Conservation (phyloP, 2,797 vertebrate genomes). For the Adelosebastes latens region DNA sequence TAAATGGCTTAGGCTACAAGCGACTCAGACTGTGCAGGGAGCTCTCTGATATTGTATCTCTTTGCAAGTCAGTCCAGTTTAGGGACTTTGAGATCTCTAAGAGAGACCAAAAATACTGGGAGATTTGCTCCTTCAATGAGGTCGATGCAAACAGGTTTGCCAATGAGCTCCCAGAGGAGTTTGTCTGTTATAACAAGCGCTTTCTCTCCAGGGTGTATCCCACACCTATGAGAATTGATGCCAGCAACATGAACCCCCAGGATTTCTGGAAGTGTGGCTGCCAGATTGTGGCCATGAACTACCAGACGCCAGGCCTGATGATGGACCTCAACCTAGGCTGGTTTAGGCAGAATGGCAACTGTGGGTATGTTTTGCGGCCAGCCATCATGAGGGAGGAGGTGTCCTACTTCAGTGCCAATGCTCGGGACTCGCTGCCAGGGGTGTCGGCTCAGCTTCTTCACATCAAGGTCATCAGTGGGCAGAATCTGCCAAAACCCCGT, state of each 20-base stretch:
- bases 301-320: constrained; percentile 93
- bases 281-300: constrained; percentile 96
- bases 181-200: constrained; percentile 93
- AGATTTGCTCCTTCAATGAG: constrained; percentile 94
- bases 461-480: constrained; percentile 94
- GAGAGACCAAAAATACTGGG: constrained; percentile 89
- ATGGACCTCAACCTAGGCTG: constrained; percentile 94
- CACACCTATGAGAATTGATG: constrained; percentile 93
- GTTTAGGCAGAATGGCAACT: constrained; percentile 93
- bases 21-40: constrained; percentile 86
- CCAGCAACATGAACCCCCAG: constrained; percentile 96
- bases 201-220: constrained; percentile 91
- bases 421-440: constrained; percentile 90
- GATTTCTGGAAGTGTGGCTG: constrained; percentile 97
- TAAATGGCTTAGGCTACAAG: constrained; percentile 82
- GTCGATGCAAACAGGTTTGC: constrained; percentile 90
- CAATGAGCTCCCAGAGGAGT: constrained; percentile 92
- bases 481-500: constrained; percentile 93
- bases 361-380: constrained; percentile 91
- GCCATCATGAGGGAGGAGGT: constrained; percentile 95
- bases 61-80: constrained; percentile 90
- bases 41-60: constrained; percentile 89
- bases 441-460: constrained; percentile 92
- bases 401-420: constrained; percentile 95
- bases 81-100: constrained; percentile 89